These are phyloP conservation scores for Apotomis capreana DNA, from an alignment of 2,888 invertebrate genomes.

Conservation along the genomic window DNA sequence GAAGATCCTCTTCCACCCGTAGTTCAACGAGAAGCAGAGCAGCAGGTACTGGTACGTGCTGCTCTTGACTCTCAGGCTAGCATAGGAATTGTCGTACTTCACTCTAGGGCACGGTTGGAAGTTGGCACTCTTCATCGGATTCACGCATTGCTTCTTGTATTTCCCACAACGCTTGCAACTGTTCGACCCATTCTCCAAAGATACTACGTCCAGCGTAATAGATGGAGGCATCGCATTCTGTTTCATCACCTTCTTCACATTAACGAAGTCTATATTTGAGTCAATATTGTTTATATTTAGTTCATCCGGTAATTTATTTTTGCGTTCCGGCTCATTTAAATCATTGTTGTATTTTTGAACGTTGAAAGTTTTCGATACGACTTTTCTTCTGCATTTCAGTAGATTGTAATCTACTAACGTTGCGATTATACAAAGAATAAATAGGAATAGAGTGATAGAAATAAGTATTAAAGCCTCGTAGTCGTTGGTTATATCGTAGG, in stretches of 20 bases:
- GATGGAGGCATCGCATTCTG: constrained; percentile 61
- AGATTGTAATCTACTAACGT: constrained; percentile 74
- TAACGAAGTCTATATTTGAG: constrained; percentile 59
- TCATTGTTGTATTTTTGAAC: constrained; percentile 64
- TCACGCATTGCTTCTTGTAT: constrained; percentile 70
- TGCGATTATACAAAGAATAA: constrained; percentile 66
- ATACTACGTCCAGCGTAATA: constrained; percentile 72
- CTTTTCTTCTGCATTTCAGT: constrained; percentile 59
- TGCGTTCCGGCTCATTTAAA: constrained; percentile 45
- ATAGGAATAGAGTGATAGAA: constrained; percentile 58
- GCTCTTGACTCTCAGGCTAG: constrained; percentile 61
- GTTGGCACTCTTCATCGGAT: constrained; percentile 54
- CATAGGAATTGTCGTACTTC: constrained; percentile 64
- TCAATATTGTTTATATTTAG: constrained; percentile 55
- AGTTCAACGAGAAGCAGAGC: constrained; percentile 72
- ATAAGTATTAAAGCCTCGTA: constrained; percentile 63
- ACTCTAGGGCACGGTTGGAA: constrained; percentile 63
- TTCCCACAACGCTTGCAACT: constrained; percentile 75
- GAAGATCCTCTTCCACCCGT: constrained; percentile 72
- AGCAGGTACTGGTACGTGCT: constrained; percentile 62
- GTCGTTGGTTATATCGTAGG: constrained; percentile 62
- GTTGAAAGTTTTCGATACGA: constrained; percentile 67
- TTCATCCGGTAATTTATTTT: constrained; percentile 49
- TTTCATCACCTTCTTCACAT: constrained; percentile 60
- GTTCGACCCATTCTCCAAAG: constrained; percentile 61